Base-by-base conservation (phyloP, 2,888 invertebrate species). In the Chloromyia formosa region DNA sequence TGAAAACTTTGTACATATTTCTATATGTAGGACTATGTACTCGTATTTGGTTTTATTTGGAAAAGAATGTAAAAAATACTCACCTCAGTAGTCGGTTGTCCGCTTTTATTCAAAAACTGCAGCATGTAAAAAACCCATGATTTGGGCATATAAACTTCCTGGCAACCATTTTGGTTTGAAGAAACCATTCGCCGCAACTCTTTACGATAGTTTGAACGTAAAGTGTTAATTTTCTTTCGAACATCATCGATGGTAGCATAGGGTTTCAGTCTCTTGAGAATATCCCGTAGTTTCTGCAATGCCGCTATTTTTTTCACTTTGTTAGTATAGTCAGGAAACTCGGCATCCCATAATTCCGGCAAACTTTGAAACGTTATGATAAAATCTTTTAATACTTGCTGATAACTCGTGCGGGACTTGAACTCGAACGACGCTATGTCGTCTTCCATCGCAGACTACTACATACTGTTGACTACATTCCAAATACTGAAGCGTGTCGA, bases 191-290 rank as follows among this genome's bases (percentile, higher is more conserved):
- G 9, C 14, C 14, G 9, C 58, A 58, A 12, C 7, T 58, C 58
- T 1, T 18, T 58, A 12, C 58, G 18, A 22, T 58, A 20, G 22
- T 58, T 58, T 22, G 58, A 58, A 20, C 58, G 58, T 7, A 58
- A 22, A 16, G 58, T 58, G 22, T 58, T 58, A 58, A 58, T 58
- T 58, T 58, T 58, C 22, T 22, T 58, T 9, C 58, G 18, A 18
- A 58, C 58, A 16, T 14, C 18, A 4, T 4, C 58, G 10, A 16
- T 16, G 3, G 18, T 58, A 62, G 40, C 40, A 22, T n/a, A 9
- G 2, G 9, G 3, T 2, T 62, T 14, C 1, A 62, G 10, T 35
- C 18, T 9, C 4, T 3, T 9, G 75, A 76, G 40, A 5, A 16
- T 22, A 3, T 22, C 22, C 20, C 18, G 10, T 0, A 58, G 22